Evolutionary conservation across 2,113 vertebrate species (phyloP), one percentile per base, ranked within the genome.

Genomic region (Nesogale talazaci): DNA sequence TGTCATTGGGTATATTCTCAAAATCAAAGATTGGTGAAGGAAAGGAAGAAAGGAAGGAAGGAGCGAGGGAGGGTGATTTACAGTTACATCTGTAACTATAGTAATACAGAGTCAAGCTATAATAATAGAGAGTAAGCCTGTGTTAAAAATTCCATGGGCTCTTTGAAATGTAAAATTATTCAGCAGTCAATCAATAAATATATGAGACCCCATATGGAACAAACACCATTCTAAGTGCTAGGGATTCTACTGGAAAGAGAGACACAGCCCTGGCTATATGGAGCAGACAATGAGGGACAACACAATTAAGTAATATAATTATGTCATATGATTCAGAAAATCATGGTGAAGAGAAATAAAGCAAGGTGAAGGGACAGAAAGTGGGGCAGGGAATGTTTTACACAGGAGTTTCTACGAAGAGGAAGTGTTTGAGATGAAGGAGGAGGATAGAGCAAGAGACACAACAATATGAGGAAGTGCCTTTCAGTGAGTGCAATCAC

Each of bases 101-200:
- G 46, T 52, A 11, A 52, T 52, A 52, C 46, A 52, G 9, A 52
- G 42, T 63, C 34, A 67, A 92, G 75, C 11, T 67, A 57, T 25
- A 59, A 36, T 46, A 42, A 25, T 52, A 52, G 10, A 52, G 9
- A 52, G 42, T 72, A 46, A 57, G 88, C 65, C 11, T 67, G 65
- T 25, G 42, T 46, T 46, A 59, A 25, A 31, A 27, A 69, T 42
- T 69, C 83, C 34, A 27, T 52, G 46, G 83, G 77, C 34, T 69
- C 72, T 88, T 83, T 59, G 61, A 88, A 88, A 77, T 88, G 11
- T 77, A 40, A 59, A 23, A 77, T 80, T 86, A 63, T 61, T 19
- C 83, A 72, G 29, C 17, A 61, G 11, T 25, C 38, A 86, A 70
- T 46, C 22, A 46, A 34, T 59, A 78, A 63, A 40, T 91, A 57